A percentile compares a stretch with the other conserved stretches of the same genome.
phyloP scores from a whole-genome alignment of 2,797 vertebrate genomes.

The Allobates femoralis region DNA sequence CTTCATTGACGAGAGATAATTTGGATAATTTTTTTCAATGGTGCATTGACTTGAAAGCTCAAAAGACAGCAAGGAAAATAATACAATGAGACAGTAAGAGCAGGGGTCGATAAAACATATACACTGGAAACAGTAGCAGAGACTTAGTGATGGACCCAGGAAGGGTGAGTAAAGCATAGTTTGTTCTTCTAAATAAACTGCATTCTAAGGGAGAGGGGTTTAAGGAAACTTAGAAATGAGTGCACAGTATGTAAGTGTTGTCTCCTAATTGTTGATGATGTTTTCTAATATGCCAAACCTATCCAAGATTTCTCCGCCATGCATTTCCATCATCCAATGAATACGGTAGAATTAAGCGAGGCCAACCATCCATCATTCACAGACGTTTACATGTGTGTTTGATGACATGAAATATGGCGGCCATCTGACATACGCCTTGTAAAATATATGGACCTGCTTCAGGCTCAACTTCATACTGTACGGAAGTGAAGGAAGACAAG shows the following conservation, averaged over 20 bases:
- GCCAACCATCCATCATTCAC: neutral
- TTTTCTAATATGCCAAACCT: neutral
- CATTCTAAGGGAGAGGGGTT: no score
- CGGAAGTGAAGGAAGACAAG: neutral
- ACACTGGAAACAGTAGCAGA: no score
- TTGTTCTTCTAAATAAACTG: no score
- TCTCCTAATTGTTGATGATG: neutral
- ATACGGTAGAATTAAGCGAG: neutral
- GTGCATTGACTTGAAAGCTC: neutral
- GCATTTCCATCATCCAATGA: neutral
- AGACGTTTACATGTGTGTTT: neutral
- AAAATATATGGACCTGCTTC: neutral
- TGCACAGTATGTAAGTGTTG: no score
- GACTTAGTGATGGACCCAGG: no score
- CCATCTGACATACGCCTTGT: slow-evolving; percentile 62
- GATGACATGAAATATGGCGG: neutral
- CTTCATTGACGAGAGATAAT: neutral
- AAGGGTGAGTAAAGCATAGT: no score
- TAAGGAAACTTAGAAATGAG: no score
- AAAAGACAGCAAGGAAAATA: neutral
- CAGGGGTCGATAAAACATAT: no score
- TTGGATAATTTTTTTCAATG: neutral
- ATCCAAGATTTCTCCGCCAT: neutral
- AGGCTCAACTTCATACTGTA: neutral
- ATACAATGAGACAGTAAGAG: neutral